Conservation (phyloP, 2,113 vertebrate genomes). For the Trochalopteron elliotii region DNA sequence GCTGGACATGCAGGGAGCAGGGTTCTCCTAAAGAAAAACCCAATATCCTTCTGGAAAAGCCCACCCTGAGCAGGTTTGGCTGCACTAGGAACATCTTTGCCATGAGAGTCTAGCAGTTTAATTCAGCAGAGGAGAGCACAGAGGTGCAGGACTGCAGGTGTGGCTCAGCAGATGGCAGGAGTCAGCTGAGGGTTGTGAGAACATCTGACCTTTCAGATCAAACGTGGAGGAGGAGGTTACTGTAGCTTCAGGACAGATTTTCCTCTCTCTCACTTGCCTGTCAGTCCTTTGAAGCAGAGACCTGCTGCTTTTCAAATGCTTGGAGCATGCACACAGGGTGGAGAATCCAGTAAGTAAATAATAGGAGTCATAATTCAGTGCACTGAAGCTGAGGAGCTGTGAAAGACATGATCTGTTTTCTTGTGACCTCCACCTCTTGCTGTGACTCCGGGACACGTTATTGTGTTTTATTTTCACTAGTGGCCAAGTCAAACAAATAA, state of each 20-base stretch:
- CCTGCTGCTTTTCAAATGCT: conserved; percentile 19
- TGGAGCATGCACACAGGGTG: background rate
- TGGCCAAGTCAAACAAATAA: conserved; percentile 63
- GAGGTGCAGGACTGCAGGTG: background rate
- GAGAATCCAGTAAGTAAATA: conserved; percentile 34
- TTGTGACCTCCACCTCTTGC: conserved; percentile 42
- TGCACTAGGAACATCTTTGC: fast-evolving
- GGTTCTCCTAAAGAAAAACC: background rate
- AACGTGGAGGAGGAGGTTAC: background rate
- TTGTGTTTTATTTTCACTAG: conserved; percentile 47
- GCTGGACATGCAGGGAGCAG: background rate
- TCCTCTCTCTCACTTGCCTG: background rate
- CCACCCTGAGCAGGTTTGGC: background rate
- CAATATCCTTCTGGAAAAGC: background rate
- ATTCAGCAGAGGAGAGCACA: background rate
- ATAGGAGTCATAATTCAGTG: conserved; percentile 18
- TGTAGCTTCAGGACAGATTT: background rate
- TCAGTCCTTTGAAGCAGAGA: conserved; percentile 17
- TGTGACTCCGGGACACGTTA: background rate
- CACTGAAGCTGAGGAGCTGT: conserved; percentile 18
- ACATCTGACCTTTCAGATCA: background rate
- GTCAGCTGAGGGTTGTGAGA: background rate
- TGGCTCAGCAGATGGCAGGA: background rate
- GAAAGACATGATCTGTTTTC: conserved; percentile 52
- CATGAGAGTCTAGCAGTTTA: background rate